A percentile compares a stretch with the other conserved stretches of the same genome.
Conservation (phyloP, 1,140 invertebrate species). For the Choristoneura fumiferana region DNA sequence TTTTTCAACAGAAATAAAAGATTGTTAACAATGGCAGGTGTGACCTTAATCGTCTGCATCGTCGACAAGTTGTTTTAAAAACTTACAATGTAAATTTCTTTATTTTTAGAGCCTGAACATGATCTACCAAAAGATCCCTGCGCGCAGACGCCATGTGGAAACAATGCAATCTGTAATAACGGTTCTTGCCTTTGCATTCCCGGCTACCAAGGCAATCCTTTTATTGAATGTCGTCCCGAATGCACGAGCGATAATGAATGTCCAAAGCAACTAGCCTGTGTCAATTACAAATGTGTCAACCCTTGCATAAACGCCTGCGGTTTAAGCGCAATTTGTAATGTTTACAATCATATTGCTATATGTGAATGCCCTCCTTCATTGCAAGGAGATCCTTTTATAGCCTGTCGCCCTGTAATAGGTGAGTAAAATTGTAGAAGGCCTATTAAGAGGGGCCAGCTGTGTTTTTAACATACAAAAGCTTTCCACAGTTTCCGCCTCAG, state of each 20-base stretch:
- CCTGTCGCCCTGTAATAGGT: constrained; percentile 78
- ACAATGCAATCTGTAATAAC: constrained; percentile 85
- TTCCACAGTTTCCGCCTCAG: no score
- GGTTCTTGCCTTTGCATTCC: constrained; percentile 82
- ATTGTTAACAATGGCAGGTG: no score
- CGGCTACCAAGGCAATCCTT: constrained; percentile 81
- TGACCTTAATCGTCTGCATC: no score
- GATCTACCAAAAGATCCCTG: constrained; percentile 77
- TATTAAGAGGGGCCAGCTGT: no score
- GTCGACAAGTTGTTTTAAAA: no score
- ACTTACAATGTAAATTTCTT: neutral
- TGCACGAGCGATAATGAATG: constrained; percentile 88
- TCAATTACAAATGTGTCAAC: constrained; percentile 90
- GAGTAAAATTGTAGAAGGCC: constrained; percentile 46
- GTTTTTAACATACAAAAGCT: no score
- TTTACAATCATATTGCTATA: constrained; percentile 83
- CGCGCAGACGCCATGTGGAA: constrained; percentile 85
- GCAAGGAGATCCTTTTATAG: constrained; percentile 83
- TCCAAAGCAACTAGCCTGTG: constrained; percentile 86
- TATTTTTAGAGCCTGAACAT: constrained; percentile 38
- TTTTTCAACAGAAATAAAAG: no score
- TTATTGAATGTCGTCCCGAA: constrained; percentile 83
- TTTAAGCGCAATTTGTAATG: constrained; percentile 79
- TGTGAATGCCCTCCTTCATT: constrained; percentile 81
- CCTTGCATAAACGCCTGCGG: constrained; percentile 88